These are phyloP conservation scores for Apamea anceps DNA, from an alignment of 2,888 invertebrate genomes.

Conservation along the genomic window DNA sequence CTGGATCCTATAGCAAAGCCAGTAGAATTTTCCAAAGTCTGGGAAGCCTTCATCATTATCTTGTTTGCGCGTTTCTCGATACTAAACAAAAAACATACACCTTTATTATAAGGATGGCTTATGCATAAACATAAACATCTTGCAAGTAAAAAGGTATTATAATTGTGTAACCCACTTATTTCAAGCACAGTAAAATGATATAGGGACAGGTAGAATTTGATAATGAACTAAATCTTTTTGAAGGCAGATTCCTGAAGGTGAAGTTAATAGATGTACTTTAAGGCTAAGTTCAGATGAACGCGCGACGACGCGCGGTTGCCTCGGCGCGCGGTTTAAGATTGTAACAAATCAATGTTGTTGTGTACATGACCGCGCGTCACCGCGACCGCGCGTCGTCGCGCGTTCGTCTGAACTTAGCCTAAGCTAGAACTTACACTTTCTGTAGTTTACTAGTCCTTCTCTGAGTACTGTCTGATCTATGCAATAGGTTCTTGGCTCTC, in stretches of 20 bases:
- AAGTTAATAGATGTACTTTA: neutral
- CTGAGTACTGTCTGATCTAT: constrained; percentile 94
- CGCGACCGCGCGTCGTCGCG: no score
- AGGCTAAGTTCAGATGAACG: no score
- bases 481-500: constrained; percentile 93
- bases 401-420: no score
- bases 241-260: neutral
- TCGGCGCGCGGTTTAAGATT: no score
- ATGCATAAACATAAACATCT: neutral
- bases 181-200: neutral
- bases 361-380: no score
- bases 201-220: neutral
- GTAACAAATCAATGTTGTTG: no score
- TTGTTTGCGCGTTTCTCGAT: constrained; percentile 95
- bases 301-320: no score
- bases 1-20: constrained; percentile 94
- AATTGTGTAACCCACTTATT: neutral
- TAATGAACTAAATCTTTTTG: neutral
- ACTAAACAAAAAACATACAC: constrained; percentile 74
- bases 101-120: neutral
- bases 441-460: constrained; percentile 94
- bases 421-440: constrained; percentile 92
- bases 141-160: neutral
- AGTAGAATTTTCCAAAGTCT: constrained; percentile 95
- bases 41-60: constrained; percentile 95